These are phyloP conservation scores for Pogona vitticeps DNA, from an alignment of 2,113 vertebrate species.

Conservation along the genomic window DNA sequence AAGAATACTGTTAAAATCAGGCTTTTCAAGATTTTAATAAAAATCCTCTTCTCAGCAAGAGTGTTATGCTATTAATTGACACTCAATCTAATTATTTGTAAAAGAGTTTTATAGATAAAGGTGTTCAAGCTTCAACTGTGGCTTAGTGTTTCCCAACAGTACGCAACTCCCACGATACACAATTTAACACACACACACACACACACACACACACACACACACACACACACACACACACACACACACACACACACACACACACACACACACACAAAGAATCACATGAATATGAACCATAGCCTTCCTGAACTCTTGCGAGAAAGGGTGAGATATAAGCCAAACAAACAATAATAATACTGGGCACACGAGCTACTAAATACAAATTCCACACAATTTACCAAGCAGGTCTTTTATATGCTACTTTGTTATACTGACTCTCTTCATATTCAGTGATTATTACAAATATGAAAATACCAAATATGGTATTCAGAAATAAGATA, in stretches of 20 bases:
- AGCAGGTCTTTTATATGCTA: not conserved
- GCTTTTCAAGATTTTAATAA: not conserved
- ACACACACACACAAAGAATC: not conserved
- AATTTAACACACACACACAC: no score
- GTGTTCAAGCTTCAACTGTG: not conserved
- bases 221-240: no score
- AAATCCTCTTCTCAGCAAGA: not conserved
- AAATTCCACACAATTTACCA: not conserved
- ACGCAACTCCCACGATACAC: not conserved
- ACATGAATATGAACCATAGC: no score
- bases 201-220: no score
- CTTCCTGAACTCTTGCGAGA: no score
- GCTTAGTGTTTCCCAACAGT: not conserved
- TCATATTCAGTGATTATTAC: not conserved
- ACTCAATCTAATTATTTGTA: not conserved
- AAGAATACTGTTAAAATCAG: not conserved
- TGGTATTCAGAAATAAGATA: not conserved
- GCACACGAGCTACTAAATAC: not conserved
- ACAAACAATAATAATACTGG: no score
- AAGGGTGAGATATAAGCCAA: no score
- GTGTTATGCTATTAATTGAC: not conserved
- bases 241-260: no score
- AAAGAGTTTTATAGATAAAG: not conserved
- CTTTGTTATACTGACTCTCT: not conserved
- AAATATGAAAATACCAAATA: not conserved